Evolutionary conservation across 2,113 vertebrate species (phyloP), one percentile per base, ranked within the genome.

Genomic region (Ellobius talpinus): DNA sequence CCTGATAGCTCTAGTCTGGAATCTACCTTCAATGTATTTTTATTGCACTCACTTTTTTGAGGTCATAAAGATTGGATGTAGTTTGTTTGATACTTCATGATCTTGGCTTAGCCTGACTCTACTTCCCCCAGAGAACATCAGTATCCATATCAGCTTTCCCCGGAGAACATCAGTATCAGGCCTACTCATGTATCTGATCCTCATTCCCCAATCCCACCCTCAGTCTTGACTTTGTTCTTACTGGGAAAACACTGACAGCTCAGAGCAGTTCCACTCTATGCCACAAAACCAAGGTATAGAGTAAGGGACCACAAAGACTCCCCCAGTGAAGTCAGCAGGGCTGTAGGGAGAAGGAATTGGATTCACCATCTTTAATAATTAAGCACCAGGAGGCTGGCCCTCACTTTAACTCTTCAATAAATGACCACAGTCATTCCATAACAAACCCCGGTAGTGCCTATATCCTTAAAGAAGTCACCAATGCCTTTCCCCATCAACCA

Each of bases 11-110:
- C 77, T 92, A 73, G 73, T 93, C 66, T 94, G 84, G 95, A 66
- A 70, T 89, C 85, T 92, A 82, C 52, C 68, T 92, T 93, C 19
- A 33, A 12, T 89, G 92, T 93, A 74, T 96, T 97, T 97, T 96
- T 93, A 94, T 94, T 66, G 39, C 24, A 81, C 72, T 90, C 16
- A 47, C 24, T 68, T 68, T 91, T 63, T 50, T 95, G 45, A n/a
- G 9, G 86, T 77, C 14, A 39, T 92, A 77, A 73, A 86, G 19
- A 90, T 84, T 24, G 89, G 23, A 21, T 84, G 61, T 73, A 42
- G 21, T 78, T 63, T 63, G 23, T 87, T 92, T 89, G 39, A 88
- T 82, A 90, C 14, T 9, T 39, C 8, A 31, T 47, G 79, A 94
- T 50, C 79, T 86, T 94, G 74, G 77, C 52, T 79, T 78, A 63